These are phyloP conservation scores for Cephus cinctus DNA, from an alignment of 1,140 invertebrate species.

Conservation along the genomic window DNA sequence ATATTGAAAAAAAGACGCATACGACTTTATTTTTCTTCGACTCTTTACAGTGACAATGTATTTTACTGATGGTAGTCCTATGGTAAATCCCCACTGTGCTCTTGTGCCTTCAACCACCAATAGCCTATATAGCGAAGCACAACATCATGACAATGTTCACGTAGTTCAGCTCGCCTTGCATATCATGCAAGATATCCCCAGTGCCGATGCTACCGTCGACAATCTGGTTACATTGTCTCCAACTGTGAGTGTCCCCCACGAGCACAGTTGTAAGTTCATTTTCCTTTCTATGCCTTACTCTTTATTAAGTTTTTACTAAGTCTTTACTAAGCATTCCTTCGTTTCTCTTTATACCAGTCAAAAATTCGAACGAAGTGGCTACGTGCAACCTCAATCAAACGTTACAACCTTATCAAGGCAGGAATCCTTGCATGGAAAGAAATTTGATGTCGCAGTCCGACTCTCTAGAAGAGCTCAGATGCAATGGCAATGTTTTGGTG, in stretches of 20 bases:
- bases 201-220: constrained; percentile 31
- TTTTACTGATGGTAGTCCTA: constrained; percentile 58
- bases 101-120: constrained; percentile 46
- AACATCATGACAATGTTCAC: constrained; percentile 36
- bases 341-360: constrained; percentile 32
- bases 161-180: constrained; percentile 30
- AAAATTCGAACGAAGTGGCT: constrained; percentile 57
- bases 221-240: constrained; percentile 53
- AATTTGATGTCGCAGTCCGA: constrained; percentile 69
- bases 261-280: constrained; percentile 43
- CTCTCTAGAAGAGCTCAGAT: constrained; percentile 60
- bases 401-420: constrained; percentile 80
- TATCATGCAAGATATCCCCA: constrained; percentile 22
- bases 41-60: constrained; percentile 46
- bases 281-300: constrained; percentile 11
- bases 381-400: constrained; percentile 42
- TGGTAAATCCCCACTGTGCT: constrained; percentile 52
- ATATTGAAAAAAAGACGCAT: too few relatives aligned
- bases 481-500: constrained; percentile 63
- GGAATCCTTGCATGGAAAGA: constrained; percentile 86
- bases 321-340: too few relatives aligned
- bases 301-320: too few relatives aligned
- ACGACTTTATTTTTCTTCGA: constrained; percentile 5
- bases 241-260: constrained; percentile 46
- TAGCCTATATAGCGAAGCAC: constrained; percentile 39